Percentiles rank a stretch among this genome's conserved stretches.
Conservation (phyloP, 2,888 invertebrate genomes). For the Leptothorax acervorum region DNA sequence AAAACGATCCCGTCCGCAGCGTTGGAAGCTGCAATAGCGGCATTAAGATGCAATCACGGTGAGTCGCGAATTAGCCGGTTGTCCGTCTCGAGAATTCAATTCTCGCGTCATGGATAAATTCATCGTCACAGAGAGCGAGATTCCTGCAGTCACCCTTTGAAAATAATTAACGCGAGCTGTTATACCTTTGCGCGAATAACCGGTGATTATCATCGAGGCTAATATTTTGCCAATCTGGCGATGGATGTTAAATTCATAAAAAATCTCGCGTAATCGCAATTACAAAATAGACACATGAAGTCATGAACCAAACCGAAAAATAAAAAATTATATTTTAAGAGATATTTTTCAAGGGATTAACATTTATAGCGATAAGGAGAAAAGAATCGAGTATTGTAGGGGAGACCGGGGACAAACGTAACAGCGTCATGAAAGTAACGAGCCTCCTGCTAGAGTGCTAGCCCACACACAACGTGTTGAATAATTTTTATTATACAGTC, state of each 20-base stretch:
- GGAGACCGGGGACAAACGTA: too few relatives aligned
- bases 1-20: slow-evolving; percentile 38
- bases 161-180: neutral
- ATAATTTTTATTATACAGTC: too few relatives aligned
- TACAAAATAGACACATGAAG: neutral
- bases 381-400: neutral
- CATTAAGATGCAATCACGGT: slow-evolving; percentile 50
- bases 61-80: slow-evolving; percentile 42
- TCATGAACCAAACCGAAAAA: too few relatives aligned
- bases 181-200: neutral
- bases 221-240: neutral
- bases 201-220: neutral
- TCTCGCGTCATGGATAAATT: slow-evolving; percentile 11
- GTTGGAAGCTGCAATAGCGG: neutral
- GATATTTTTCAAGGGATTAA: neutral
- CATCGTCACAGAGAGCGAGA: neutral
- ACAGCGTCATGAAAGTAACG: too few relatives aligned
- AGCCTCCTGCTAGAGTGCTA: too few relatives aligned
- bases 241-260: neutral
- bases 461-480: too few relatives aligned
- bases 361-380: neutral
- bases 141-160: neutral
- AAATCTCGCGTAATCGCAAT: neutral
- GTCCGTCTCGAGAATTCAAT: slow-evolving; percentile 37
- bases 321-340: neutral